phyloP scores from a whole-genome alignment of 2,888 invertebrate genomes.

The Andrena bucephala region DNA sequence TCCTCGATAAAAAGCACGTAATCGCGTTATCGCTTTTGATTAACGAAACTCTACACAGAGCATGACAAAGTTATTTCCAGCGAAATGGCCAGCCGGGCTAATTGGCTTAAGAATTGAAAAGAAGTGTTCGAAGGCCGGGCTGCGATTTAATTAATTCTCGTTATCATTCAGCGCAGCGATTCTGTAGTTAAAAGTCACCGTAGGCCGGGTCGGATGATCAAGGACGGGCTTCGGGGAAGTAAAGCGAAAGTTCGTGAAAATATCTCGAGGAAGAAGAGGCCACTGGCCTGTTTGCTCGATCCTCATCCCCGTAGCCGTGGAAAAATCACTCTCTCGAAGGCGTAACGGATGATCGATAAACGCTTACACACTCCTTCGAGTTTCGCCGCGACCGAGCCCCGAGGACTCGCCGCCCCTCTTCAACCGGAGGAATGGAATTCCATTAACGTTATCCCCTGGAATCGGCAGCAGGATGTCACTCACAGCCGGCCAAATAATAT shows the following conservation, averaged over 20 bases:
- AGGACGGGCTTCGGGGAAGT: constrained; percentile 22
- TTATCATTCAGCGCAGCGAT: constrained; percentile 43
- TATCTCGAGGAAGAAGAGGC: constrained; percentile 4
- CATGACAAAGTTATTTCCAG: neutral
- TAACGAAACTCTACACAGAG: constrained; percentile 2
- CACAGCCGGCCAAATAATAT: constrained; percentile 64
- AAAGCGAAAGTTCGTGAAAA: constrained; percentile 11
- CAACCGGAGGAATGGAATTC: constrained; percentile 55
- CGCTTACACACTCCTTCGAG: constrained; percentile 37
- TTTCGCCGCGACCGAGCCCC: constrained; percentile 17
- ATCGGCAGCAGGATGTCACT: constrained; percentile 59
- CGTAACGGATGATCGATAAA: constrained; percentile 60
- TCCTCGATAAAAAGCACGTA: neutral
- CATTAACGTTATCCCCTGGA: constrained; percentile 63
- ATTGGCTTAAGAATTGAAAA: constrained; percentile 28
- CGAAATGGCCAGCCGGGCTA: neutral
- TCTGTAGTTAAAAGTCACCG: constrained; percentile 29
- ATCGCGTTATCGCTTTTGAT: neutral
- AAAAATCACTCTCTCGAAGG: constrained; percentile 47
- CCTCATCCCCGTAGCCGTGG: constrained; percentile 28
- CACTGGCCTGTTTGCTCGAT: neutral
- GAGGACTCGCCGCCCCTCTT: constrained; percentile 26
- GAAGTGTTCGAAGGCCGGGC: constrained; percentile 12
- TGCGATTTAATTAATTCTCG: constrained; percentile 50
- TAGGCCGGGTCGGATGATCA: constrained; percentile 3